Evolutionary conservation across 2,888 invertebrate genomes (phyloP), one percentile per base, ranked within the genome.

Genomic region (Dryomyza anilis): DNA sequence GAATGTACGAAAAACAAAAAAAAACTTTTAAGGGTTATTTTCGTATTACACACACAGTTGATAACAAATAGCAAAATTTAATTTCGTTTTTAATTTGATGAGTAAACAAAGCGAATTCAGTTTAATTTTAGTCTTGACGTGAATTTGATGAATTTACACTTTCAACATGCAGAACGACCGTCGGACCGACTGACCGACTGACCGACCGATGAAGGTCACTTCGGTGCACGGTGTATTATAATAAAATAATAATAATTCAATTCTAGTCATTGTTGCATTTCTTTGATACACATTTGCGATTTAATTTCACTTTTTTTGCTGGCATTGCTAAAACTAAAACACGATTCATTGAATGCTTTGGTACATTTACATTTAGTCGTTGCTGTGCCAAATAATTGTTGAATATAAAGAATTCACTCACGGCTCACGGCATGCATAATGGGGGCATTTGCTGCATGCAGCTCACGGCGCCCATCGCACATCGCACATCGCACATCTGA

Each of bases 221-320:
- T n/a, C n/a, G n/a, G n/a, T 43, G 16, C 19, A 16, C 43, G 10
- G 43, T 43, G 43, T 19, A 43, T 43, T 43, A 19, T 43, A 61
- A 1, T 61, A 30, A 25, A 57, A 52, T n/a, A n/a, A n/a, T n/a
- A n/a, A n/a, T n/a, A 65, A 64, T 61, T 63, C 50, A 53, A 39
- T 68, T 64, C 56, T 59, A n/a, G 45, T 48, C 33, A 48, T 29
- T 43, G 43, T 43, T 43, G 19, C 19, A 43, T 43, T 2, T n/a
- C n/a, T n/a, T n/a, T n/a, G n/a, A 16, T 30, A 19, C 39, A 16
- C 27, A 14, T 39, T 25, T 39, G 14, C 25, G 16, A 33, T 21
- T 30, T 12, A 14, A n/a, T 30, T 36, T 19, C 12, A 33, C 21
- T 43, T 39, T 57, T 43, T 46, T 29, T 21, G 14, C 33, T 59